Percentiles rank a stretch among this genome's conserved stretches.
Conservation (phyloP, 2,113 vertebrate species). For the Misgurnus mizolepis region DNA sequence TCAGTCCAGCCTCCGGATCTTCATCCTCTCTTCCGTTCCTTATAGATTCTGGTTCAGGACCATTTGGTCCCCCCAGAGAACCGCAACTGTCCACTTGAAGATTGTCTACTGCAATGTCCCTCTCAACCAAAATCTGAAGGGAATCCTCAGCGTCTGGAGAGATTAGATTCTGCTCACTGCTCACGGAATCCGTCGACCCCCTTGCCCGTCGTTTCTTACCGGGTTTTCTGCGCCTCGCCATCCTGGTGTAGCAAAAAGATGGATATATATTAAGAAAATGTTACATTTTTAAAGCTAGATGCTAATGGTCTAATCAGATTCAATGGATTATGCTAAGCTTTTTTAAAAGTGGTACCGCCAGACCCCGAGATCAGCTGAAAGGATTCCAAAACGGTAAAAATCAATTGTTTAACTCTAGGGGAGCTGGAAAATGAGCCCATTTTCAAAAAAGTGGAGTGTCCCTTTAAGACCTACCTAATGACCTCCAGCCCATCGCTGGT, state of each 20-base stretch:
- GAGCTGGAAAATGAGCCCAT: too few species aligned
- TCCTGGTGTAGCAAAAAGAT: conserved; percentile 66
- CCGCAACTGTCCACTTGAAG: conserved; percentile 47
- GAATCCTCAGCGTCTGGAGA: conserved; percentile 65
- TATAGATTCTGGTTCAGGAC: conserved; percentile 44
- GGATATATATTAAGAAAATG: too few species aligned
- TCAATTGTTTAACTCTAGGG: too few species aligned
- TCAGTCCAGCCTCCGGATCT: conserved; percentile 59
- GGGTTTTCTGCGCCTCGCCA: conserved; percentile 85
- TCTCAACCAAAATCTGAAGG: conserved; percentile 9
- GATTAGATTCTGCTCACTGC: conserved; percentile 67
- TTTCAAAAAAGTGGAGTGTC: too few species aligned
- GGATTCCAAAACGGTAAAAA: too few species aligned
- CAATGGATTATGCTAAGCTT: too few species aligned
- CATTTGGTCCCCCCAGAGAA: conserved; percentile 50
- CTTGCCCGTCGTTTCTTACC: conserved; percentile 80
- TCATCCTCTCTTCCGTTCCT: conserved; percentile 53
- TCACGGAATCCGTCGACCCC: conserved; percentile 70
- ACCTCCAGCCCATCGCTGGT: conserved; percentile 85
- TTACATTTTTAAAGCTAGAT: too few species aligned
- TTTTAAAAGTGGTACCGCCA: too few species aligned
- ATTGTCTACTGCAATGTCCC: conserved; percentile 24
- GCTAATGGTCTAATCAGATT: too few species aligned
- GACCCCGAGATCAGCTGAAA: too few species aligned
- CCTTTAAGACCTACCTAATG: conserved; percentile 81